Conservation (phyloP, 2,888 invertebrate genomes). For the Dromius quadrimaculatus region DNA sequence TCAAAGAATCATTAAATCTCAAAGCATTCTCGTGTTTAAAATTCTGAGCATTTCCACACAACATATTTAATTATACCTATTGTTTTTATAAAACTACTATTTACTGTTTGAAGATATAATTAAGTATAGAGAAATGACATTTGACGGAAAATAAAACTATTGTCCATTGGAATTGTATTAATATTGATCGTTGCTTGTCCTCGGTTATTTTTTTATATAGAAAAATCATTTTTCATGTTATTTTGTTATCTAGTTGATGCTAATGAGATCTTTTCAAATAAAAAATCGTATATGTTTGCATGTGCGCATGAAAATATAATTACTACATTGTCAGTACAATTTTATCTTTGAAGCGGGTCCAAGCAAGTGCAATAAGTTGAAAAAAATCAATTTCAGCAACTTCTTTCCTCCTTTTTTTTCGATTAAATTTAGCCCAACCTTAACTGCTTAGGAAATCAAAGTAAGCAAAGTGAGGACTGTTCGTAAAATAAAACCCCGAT, state of each 20-base stretch:
- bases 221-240: neutral
- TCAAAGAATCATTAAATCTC: neutral
- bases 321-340: too few relatives aligned
- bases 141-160: neutral
- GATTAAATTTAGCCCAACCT: too few relatives aligned
- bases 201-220: neutral
- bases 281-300: too few relatives aligned
- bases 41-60: neutral
- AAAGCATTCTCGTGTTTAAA: neutral
- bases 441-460: too few relatives aligned
- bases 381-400: too few relatives aligned
- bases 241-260: neutral
- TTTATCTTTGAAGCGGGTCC: too few relatives aligned
- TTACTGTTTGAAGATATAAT: neutral
- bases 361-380: too few relatives aligned
- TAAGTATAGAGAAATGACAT: neutral
- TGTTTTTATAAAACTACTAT: neutral
- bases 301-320: too few relatives aligned
- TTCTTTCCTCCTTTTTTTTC: too few relatives aligned
- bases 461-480: too few relatives aligned
- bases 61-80: neutral
- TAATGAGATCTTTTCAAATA: too few relatives aligned
- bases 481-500: too few relatives aligned
- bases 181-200: conserved; percentile 2
- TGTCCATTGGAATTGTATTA: neutral